These are phyloP conservation scores for Diaprepes abbreviatus DNA, from an alignment of 2,888 invertebrate species.

Conservation along the genomic window DNA sequence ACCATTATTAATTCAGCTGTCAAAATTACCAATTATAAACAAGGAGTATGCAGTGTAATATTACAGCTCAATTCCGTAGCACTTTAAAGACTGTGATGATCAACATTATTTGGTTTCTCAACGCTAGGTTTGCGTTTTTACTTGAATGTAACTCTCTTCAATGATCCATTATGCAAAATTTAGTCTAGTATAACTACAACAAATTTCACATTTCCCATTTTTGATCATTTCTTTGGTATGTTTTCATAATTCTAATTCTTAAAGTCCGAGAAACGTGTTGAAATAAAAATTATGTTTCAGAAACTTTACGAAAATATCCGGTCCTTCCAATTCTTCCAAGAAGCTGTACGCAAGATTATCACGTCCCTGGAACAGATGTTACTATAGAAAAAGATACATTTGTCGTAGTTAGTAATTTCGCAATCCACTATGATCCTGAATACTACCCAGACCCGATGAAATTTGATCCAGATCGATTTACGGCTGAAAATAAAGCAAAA, in stretches of 20 bases:
- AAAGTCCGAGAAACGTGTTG: too few species aligned
- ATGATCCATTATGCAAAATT: neutral
- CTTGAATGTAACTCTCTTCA: too few species aligned
- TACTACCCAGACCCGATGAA: constrained; percentile 71
- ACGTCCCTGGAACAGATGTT: constrained; percentile 55
- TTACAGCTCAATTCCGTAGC: too few species aligned
- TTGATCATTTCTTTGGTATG: too few species aligned
- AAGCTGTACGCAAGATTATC: constrained; percentile 55
- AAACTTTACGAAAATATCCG: constrained; percentile 60
- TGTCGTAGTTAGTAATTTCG: constrained; percentile 55
- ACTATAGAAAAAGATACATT: constrained; percentile 52
- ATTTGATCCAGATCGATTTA: constrained; percentile 75
- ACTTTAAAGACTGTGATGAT: too few species aligned
- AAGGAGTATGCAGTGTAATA: too few species aligned
- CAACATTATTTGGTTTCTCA: too few species aligned
- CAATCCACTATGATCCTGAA: constrained; percentile 57
- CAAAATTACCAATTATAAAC: too few species aligned
- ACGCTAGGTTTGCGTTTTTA: too few species aligned
- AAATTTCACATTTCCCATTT: neutral
- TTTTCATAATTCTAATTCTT: too few species aligned
- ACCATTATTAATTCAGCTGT: too few species aligned
- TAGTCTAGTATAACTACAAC: neutral
- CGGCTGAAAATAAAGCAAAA: constrained; percentile 67
- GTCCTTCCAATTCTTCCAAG: constrained; percentile 56
- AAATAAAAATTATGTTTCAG: constrained; percentile 49